A percentile compares a stretch with the other conserved stretches of the same genome.
These are phyloP conservation scores for Anaspis maculata DNA, from an alignment of 2,888 invertebrate genomes.

Conservation along the genomic window DNA sequence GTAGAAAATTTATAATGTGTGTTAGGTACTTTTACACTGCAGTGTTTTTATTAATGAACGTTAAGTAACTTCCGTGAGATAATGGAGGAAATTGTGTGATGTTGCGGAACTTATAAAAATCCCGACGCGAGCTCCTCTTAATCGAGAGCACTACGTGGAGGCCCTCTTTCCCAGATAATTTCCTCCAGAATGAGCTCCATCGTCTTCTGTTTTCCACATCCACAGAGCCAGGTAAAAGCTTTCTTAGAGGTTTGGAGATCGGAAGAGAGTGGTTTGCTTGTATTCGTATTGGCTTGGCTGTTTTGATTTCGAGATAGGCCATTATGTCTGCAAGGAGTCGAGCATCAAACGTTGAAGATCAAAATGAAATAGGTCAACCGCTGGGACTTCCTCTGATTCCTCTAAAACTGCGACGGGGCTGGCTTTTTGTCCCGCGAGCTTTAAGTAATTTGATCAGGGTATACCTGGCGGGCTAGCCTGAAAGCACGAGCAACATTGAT, in stretches of 20 bases:
- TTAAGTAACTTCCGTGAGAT: constrained; percentile 12
- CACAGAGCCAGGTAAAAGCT: no score
- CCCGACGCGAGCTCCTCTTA: constrained; percentile 6
- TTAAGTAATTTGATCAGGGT: constrained; percentile 36
- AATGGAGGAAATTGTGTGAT: constrained; percentile 12
- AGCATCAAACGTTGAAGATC: constrained; percentile 7
- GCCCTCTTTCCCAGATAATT: constrained; percentile 4
- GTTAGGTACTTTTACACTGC: constrained; percentile 8
- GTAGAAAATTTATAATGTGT: no score
- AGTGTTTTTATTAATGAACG: constrained; percentile 15
- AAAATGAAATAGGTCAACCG: constrained; percentile 14
- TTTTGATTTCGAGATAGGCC: no score
- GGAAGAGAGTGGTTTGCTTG: no score
- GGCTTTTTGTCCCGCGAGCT: constrained; percentile 27
- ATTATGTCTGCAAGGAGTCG: no score
- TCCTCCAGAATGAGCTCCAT: no score
- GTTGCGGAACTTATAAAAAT: constrained; percentile 11
- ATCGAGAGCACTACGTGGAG: no score
- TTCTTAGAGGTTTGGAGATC: no score
- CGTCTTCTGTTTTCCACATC: no score
- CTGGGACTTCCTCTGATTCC: constrained; percentile 14
- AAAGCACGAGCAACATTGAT: constrained; percentile 35
- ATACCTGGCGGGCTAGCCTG: constrained; percentile 32
- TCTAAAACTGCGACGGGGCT: constrained; percentile 14
- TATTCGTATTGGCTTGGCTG: no score